Evolutionary conservation across 2,888 invertebrate genomes (phyloP), one percentile per base, ranked within the genome.

Genomic region (Lycaena phlaeas): DNA sequence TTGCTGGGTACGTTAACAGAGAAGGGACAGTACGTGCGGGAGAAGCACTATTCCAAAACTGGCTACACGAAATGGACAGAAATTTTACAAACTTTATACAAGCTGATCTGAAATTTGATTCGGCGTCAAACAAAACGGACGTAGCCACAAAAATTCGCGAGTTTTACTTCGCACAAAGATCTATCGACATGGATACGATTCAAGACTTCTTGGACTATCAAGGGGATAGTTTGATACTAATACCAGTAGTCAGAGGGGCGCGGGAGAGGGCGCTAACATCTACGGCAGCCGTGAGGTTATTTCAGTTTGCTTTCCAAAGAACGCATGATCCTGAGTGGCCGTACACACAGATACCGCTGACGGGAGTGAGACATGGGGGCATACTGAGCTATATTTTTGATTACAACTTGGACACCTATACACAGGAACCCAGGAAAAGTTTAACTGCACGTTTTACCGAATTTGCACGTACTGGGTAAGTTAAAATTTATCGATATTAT

Each of bases 1-100:
- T 84, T 4, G 58, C 67, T 43, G 74, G 67, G 1, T 78, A 65
- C 36, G 71, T 69, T 0, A 64, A 68, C 17, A 61, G 60, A 42
- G 84, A 84, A 64, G 84, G 84, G 1, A 72, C 81, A 1, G 27
- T 78, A 27, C 59, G 73, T 51, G 72, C 73, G 2, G 46, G 50
- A 7, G 55, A 79, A 49, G 76, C 68, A 4, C 51, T 56, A 2
- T 53, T 50, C 18, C 54, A 50, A 7, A 43, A 54, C n/a, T 74
- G 76, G 78, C 41, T 74, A 3, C 46, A 49, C 1, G 54, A 46
- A 42, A 79, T 84, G 79, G 56, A 79, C 40, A 44, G 51, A 0
- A 75, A 73, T 44, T 79, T 84, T 39, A 56, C 62, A 2, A 51
- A 68, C 14, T 84, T 82, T 44, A 46, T 84, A 3, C 81, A 57